Conservation (phyloP, 2,113 vertebrate species). For the Coptodon bakossiorum region DNA sequence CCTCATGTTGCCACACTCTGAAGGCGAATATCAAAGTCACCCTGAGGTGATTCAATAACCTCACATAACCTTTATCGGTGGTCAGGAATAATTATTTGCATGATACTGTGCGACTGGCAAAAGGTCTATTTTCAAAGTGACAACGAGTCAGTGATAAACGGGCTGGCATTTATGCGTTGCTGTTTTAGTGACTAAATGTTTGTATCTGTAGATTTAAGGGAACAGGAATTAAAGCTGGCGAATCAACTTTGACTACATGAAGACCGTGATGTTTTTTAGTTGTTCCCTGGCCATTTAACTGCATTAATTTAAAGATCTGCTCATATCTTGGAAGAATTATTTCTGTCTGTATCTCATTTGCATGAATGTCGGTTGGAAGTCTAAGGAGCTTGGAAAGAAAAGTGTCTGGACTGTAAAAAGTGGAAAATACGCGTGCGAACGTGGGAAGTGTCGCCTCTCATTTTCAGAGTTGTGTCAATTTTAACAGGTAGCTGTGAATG, state of each 20-base stretch:
- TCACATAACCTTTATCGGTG: neutral
- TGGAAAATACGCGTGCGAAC: neutral
- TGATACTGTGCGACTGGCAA: neutral
- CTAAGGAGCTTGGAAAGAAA: neutral
- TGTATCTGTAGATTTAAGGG: neutral
- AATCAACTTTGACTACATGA: neutral
- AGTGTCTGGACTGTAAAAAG: neutral
- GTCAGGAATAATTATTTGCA: neutral
- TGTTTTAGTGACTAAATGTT: neutral
- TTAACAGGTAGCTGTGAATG: neutral
- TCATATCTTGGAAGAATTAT: neutral
- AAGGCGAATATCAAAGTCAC: neutral
- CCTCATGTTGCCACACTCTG: neutral
- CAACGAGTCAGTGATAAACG: neutral
- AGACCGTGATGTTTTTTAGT: neutral
- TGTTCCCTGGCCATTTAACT: accelerated
- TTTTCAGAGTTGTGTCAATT: neutral
- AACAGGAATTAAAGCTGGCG: neutral
- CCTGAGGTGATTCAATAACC: neutral
- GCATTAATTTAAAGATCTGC: neutral
- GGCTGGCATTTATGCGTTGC: neutral
- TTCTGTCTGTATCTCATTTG: neutral
- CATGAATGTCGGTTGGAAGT: neutral
- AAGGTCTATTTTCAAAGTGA: neutral
- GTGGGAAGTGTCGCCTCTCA: neutral